Conservation (phyloP, 2,797 vertebrate species). For the Eulemur coronatus region DNA sequence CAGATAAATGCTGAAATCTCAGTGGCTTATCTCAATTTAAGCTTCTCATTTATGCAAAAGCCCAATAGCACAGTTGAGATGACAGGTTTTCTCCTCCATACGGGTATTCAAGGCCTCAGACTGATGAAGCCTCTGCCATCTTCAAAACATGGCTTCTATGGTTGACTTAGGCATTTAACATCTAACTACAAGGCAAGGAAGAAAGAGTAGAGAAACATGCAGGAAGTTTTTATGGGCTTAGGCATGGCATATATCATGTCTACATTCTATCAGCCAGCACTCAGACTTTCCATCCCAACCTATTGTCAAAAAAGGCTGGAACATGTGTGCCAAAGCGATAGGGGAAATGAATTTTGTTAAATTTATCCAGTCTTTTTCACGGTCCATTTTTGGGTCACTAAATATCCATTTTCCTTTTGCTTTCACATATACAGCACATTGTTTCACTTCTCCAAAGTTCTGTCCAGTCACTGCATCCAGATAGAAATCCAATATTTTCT, state of each 20-base stretch:
- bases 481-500: not conserved
- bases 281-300: not conserved
- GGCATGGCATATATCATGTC: not conserved
- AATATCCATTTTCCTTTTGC: not conserved
- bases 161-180: not conserved
- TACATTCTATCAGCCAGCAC: too few species aligned
- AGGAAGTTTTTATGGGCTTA: not conserved
- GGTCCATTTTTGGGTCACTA: not conserved
- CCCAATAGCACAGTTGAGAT: not conserved
- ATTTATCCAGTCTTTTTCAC: not conserved
- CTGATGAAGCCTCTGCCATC: not conserved
- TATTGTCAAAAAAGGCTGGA: not conserved
- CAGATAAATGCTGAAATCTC: not conserved
- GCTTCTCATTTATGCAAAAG: not conserved
- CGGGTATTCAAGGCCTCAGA: not conserved
- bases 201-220: not conserved
- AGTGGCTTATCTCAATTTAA: not conserved
- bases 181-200: not conserved
- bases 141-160: not conserved
- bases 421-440: not conserved
- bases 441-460: not conserved
- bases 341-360: not conserved
- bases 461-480: not conserved
- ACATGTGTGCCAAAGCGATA: not conserved
- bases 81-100: not conserved